Conservation (phyloP, 53 echinoderm and acorn worm species). For the Actinopyga echinites region DNA sequence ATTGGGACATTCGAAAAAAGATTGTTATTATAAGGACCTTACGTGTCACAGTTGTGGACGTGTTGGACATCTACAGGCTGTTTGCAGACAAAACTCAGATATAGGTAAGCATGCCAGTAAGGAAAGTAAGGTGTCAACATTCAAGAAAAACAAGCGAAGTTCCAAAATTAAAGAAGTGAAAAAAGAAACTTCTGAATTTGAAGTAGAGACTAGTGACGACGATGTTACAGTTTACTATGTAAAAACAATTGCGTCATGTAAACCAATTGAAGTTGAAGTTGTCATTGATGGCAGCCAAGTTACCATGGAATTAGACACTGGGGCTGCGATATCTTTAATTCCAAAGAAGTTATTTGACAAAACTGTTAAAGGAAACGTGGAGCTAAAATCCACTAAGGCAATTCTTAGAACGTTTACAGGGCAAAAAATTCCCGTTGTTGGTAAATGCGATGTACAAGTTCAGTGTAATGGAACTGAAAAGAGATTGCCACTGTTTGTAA, state of each 20-base stretch:
- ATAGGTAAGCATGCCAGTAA: background rate
- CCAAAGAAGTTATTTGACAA: background rate
- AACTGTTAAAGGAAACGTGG: background rate
- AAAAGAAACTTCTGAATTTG: constrained; percentile 5
- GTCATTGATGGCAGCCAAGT: background rate
- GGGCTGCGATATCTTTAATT: too few species aligned
- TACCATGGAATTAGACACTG: too few species aligned
- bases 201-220: background rate
- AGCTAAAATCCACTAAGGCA: background rate
- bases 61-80: background rate
- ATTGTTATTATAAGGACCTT: too few species aligned
- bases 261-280: background rate
- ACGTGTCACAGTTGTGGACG: too few species aligned
- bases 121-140: too few species aligned
- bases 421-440: background rate
- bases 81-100: too few species aligned
- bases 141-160: too few species aligned
- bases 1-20: too few species aligned
- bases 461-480: constrained; percentile 7
- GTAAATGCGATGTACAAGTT: constrained; percentile 25
- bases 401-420: constrained; percentile 1
- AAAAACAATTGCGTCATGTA: background rate
- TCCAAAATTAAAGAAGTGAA: background rate
- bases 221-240: constrained; percentile 21
- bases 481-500: background rate